Evolutionary conservation across 2,888 invertebrate genomes (phyloP).

Genomic region (Yponomeuta malinellus): DNA sequence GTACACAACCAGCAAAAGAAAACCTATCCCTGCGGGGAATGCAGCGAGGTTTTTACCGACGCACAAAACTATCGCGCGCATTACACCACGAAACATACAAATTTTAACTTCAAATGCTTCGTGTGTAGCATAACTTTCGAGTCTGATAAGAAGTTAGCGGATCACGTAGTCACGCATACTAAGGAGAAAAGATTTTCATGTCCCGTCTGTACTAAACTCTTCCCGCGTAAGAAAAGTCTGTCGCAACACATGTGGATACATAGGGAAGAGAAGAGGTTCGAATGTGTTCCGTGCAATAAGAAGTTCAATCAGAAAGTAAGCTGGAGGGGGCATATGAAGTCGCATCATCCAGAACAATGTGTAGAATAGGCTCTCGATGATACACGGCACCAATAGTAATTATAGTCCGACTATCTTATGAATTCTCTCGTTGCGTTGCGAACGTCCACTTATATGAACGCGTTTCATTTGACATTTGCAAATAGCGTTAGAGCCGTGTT

Average conservation of each 20-base stretch:
- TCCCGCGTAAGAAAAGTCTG: constrained; percentile 52
- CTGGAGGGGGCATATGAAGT: constrained; percentile 9
- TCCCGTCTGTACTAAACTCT: constrained; percentile 49
- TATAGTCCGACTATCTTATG: too few relatives aligned
- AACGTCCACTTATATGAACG: too few relatives aligned
- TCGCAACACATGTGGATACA: constrained; percentile 56
- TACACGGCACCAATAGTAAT: background rate
- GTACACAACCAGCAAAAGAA: constrained; percentile 7
- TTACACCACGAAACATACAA: background rate
- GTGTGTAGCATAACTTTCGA: constrained; percentile 37
- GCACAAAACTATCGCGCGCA: constrained; percentile 2
- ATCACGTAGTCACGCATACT: constrained; percentile 34
- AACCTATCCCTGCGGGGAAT: constrained; percentile 15
- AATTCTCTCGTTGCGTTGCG: too few relatives aligned
- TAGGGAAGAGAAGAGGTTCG: constrained; percentile 50
- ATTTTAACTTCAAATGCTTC: constrained; percentile 30
- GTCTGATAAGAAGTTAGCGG: background rate
- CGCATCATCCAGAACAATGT: constrained; percentile 13
- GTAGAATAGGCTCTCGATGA: background rate
- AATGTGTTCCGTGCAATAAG: constrained; percentile 46
- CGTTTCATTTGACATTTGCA: too few relatives aligned
- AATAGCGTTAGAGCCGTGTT: too few relatives aligned
- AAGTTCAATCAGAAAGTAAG: constrained; percentile 12
- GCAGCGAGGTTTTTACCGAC: constrained; percentile 11
- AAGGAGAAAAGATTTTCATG: constrained; percentile 42